These are phyloP conservation scores for Falco peregrinus DNA, from an alignment of 2,797 vertebrate genomes.

Conservation along the genomic window DNA sequence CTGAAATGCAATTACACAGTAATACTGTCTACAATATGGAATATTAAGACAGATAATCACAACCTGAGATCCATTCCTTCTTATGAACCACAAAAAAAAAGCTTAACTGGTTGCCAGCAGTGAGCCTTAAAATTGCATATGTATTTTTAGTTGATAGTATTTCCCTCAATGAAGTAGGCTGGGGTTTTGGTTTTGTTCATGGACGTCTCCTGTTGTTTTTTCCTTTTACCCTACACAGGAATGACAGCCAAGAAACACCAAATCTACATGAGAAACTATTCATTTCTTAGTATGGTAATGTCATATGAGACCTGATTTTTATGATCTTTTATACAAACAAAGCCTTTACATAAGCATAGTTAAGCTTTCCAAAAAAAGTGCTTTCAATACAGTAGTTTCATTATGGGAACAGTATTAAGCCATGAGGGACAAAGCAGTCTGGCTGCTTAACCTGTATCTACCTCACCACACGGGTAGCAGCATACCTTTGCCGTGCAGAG, in stretches of 20 bases:
- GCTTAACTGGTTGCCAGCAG: not conserved
- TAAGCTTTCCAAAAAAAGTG: not conserved
- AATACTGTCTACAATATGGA: not conserved
- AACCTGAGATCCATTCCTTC: not conserved
- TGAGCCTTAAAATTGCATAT: not conserved
- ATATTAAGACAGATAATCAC: not conserved
- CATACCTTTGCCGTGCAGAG: not conserved
- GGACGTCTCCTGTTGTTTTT: not conserved
- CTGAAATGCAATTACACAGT: not conserved
- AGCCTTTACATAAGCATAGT: not conserved
- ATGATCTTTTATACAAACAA: not conserved
- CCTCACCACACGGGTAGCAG: not conserved
- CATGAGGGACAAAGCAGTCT: not conserved
- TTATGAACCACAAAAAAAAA: not conserved
- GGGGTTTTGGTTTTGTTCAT: not conserved
- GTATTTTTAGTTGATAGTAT: not conserved
- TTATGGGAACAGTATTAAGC: not conserved
- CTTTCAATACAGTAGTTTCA: not conserved
- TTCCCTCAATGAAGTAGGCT: not conserved
- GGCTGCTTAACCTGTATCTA: not conserved
- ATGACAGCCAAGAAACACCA: not conserved
- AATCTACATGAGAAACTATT: not conserved
- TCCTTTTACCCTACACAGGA: not conserved
- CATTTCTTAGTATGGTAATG: not conserved
- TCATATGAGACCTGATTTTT: not conserved